Evolutionary conservation across 2,888 invertebrate species (phyloP), one percentile per base, ranked within the genome.

Genomic region (Netelia melanura): DNA sequence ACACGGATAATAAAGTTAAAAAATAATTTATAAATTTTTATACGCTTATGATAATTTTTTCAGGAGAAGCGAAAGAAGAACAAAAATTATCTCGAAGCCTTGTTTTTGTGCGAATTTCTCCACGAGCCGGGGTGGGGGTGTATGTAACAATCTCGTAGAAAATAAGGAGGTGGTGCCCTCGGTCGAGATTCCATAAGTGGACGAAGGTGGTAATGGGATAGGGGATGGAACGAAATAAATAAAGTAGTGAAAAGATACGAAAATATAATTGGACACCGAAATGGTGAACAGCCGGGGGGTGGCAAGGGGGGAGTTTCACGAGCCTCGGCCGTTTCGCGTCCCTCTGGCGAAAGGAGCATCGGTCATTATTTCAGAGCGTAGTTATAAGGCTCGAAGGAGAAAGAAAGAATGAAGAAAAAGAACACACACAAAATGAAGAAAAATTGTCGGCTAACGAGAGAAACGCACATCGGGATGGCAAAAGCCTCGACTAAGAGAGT

Each of bases 241-340:
- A 67, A 83, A 65, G 68, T 56, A n/a, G 48, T 70, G 72, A 65
- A 76, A 61, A 71, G 76, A 79, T 81, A 86, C 87, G 78, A 88
- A 30, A 30, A 87, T 89, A 90, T 90, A 90, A 90, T 90, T 88
- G 89, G 86, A 90, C 87, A 85, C 84, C 87, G 81, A 87, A 85
- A 86, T 54, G 78, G 71, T 78, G 81, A 81, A 30, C 30, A 1
- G 30, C 0, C 5, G 3, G 68, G 62, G 80, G 61, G 72, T 43
- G 78, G 30, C 52, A 30, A 30, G 6, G 17, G 17, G 17, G 0
- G 48, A 44, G 25, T 74, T 72, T 72, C 62, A 70, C 71, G 61
- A 54, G 30, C 48, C 78, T 44, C 70, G 64, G 6, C 54, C 3
- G 30, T 3, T 30, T 3, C 30, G 30, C 30, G 70, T 62, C 38